Evolutionary conservation across 2,113 vertebrate genomes (phyloP).

Genomic region (Protobothrops flavoviridis): DNA sequence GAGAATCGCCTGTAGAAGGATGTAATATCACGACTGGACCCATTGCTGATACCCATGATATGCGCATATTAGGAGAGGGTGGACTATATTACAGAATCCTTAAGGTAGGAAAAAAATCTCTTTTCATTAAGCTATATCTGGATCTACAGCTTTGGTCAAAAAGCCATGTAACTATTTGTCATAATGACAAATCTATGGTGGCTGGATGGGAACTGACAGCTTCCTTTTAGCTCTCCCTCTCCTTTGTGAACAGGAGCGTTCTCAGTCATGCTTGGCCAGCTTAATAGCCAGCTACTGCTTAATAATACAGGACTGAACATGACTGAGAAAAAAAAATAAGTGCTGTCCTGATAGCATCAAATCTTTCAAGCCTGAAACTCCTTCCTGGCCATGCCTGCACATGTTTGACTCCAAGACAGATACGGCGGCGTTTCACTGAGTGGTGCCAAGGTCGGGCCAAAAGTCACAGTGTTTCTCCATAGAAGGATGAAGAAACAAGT

Average conservation of each 20-base stretch:
- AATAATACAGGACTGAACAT: slow-evolving; percentile 7
- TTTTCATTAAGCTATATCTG: not conserved
- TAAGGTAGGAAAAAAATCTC: not conserved
- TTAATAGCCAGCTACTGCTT: not conserved
- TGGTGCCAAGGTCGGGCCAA: not conserved
- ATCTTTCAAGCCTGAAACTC: not conserved
- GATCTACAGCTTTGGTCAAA: not conserved
- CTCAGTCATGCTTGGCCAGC: not conserved
- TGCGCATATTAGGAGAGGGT: not conserved
- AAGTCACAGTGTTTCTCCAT: not conserved
- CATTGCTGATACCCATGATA: not conserved
- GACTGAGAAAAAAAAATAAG: not conserved
- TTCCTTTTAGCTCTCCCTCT: not conserved
- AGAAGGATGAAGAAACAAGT: not conserved
- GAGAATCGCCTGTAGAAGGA: not conserved
- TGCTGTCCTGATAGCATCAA: slow-evolving; percentile 12
- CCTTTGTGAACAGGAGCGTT: not conserved
- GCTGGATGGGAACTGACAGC: not conserved
- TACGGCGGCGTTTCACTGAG: not conserved
- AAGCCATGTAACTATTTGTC: not conserved
- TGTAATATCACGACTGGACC: not conserved
- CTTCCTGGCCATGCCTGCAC: not conserved
- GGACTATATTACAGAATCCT: not conserved
- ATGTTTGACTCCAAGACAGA: not conserved
- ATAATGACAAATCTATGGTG: not conserved